These are phyloP conservation scores for Climacteris rufus DNA, from an alignment of 2,113 vertebrate species.

Conservation along the genomic window DNA sequence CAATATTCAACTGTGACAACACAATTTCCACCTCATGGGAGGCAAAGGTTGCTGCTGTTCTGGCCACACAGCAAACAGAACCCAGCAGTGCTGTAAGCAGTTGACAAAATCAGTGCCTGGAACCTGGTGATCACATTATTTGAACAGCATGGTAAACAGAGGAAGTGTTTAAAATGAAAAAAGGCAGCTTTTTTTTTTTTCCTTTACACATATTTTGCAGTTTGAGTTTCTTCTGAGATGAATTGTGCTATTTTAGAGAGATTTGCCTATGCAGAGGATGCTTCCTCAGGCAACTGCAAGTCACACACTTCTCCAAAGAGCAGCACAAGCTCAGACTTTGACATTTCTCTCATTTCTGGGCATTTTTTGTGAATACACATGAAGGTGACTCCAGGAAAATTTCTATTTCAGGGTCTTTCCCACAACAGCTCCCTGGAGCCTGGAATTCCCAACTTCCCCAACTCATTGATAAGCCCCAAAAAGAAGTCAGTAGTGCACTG, in stretches of 20 bases:
- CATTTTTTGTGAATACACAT: neutral
- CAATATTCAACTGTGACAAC: neutral
- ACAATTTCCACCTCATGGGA: rapidly evolving
- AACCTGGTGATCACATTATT: neutral
- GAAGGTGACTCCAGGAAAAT: neutral
- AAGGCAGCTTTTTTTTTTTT: neutral
- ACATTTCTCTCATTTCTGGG: neutral
- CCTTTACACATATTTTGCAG: neutral
- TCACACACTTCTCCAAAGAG: neutral
- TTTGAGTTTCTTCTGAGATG: neutral
- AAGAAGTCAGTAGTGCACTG: neutral
- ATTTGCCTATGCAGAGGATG: neutral
- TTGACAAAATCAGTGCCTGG: neutral
- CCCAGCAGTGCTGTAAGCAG: neutral
- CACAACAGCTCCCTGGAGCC: neutral
- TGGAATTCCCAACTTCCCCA: neutral
- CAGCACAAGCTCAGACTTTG: neutral
- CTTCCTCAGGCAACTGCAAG: neutral
- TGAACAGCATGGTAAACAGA: neutral
- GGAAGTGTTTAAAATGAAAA: neutral
- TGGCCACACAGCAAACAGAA: neutral
- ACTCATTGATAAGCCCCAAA: neutral
- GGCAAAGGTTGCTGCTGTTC: neutral
- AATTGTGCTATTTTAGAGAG: neutral
- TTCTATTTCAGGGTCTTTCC: neutral